phyloP scores from a whole-genome alignment of 2,888 invertebrate species.

The Folsomia candida region DNA sequence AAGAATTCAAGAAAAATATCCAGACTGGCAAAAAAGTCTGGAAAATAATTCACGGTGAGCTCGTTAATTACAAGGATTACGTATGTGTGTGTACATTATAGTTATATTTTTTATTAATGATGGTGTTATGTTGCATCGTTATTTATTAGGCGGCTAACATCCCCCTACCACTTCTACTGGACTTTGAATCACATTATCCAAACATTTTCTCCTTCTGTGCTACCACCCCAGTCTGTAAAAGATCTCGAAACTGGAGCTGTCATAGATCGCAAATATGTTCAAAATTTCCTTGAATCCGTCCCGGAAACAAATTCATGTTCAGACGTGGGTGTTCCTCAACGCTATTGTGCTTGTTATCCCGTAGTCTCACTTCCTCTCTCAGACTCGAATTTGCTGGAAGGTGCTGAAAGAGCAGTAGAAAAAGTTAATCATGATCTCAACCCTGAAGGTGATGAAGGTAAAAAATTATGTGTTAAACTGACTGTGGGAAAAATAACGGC shows the following conservation, averaged over 20 bases:
- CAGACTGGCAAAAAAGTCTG: not conserved
- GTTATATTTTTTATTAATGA: not conserved
- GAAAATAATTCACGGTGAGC: not conserved
- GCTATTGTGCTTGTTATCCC: not conserved
- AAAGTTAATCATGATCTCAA: slow-evolving; percentile 5
- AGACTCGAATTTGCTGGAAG: not conserved
- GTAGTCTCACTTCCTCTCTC: not conserved
- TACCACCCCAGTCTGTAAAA: not conserved
- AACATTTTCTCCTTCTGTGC: not conserved
- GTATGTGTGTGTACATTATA: not conserved
- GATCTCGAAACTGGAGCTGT: not conserved
- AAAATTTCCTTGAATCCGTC: not conserved
- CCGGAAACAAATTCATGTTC: not conserved
- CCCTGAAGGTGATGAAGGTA: not conserved
- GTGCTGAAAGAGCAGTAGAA: not conserved
- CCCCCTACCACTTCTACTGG: not conserved
- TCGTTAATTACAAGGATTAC: no score
- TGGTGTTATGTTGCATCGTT: no score
- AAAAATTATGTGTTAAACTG: not conserved
- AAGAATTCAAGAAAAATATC: not conserved
- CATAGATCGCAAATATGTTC: not conserved
- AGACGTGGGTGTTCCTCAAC: not conserved
- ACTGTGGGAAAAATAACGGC: not conserved
- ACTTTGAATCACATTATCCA: not conserved
- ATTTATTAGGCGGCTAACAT: not conserved